Base-by-base conservation (phyloP, 2,888 invertebrate genomes). In the Sabellastarte sp. region DNA sequence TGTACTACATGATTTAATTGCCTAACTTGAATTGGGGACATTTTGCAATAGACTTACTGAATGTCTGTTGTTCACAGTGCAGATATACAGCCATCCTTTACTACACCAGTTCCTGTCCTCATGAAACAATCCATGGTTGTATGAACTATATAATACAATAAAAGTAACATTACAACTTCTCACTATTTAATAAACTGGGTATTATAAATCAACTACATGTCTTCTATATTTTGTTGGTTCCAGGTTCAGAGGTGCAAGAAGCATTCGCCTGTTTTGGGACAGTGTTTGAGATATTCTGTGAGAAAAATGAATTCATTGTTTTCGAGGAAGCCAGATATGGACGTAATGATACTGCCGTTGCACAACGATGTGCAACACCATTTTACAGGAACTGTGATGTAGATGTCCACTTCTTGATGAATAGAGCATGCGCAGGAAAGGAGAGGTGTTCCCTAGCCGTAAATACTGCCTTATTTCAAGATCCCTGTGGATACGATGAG, bases 401-500 rank as follows among this genome's bases (percentile, higher is more conserved):
- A 15, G 68, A 70, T 61, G 73, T 70, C 2, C 68, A 70, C 57
- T 68, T 67, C 59, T 63, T 63, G 26, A 28, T 72, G 59, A 66
- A 69, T 60, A 56, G 67, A 41, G 59, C 58, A 15, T 71, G 71
- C 61, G 62, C 68, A 3, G 71, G 71, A 26, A 63, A 63, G 33
- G 41, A 31, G 24, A 64, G 56, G 32, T 71, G 71, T 33, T 57
- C 63, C n/a, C 61, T 71, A 15, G 62, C 59, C 2, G 71, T 71
- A n/a, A 68, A 64, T 58, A 65, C 68, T 2, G 63, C 51, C 24
- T 58, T 67, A 28, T 71, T 71, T 57, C 61, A 65, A 1, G 71
- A 71, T 55, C 71, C 71, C 0, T 71, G 71, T 56, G 71, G 71
- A 24, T 68, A 70, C 30, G 68, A 71, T 32, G 71, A 71, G 63